These are phyloP conservation scores for Catostomus latipinnis DNA, from an alignment of 2,797 vertebrate genomes.

Conservation along the genomic window DNA sequence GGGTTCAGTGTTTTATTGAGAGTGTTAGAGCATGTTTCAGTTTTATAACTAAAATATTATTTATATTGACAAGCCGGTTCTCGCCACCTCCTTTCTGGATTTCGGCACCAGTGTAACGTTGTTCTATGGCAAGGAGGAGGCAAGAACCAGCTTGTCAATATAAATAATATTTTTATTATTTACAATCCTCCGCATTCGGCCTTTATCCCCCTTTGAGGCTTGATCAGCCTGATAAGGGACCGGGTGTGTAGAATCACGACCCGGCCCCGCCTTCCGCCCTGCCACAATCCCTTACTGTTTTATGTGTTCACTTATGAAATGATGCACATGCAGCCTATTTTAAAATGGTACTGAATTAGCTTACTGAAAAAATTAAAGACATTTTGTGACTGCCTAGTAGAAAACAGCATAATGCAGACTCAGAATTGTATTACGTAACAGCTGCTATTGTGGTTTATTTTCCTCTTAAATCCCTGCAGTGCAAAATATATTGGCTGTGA, in stretches of 20 bases:
- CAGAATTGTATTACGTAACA: neutral
- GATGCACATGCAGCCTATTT: neutral
- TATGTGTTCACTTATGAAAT: neutral
- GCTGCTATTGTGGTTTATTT: neutral
- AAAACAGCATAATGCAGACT: neutral
- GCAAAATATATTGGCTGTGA: neutral
- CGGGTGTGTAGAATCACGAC: no score
- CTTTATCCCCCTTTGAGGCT: no score
- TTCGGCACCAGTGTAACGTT: no score
- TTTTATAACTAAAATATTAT: no score
- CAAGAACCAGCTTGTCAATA: no score
- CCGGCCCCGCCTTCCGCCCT: no score
- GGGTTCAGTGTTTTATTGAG: conserved; percentile 3
- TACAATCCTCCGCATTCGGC: no score
- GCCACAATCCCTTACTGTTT: neutral
- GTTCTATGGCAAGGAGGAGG: no score
- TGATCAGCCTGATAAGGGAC: no score
- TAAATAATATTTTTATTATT: no score
- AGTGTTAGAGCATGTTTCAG: neutral
- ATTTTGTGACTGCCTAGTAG: neutral
- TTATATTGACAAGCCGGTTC: no score
- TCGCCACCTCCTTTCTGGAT: no score
- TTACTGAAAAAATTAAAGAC: neutral
- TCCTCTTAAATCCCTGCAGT: neutral
- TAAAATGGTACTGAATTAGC: neutral